Evolutionary conservation across 2,797 vertebrate species (phyloP).

Genomic region (Oreortyx pictus): DNA sequence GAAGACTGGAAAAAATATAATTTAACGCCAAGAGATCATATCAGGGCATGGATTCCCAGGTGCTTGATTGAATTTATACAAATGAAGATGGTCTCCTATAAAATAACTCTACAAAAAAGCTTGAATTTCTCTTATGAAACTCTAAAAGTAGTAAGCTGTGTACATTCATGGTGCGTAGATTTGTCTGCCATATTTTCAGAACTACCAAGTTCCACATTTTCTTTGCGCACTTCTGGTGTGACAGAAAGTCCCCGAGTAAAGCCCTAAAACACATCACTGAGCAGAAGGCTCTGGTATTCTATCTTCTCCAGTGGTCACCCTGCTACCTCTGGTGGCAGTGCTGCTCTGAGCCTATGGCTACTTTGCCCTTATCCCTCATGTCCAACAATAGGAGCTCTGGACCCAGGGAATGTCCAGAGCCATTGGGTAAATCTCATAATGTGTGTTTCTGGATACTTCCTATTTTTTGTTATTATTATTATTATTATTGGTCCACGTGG

Average conservation of each 20-base stretch:
- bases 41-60: neutral
- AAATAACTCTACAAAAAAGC: neutral
- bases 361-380: accelerated
- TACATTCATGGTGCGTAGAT: neutral
- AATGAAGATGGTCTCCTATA: neutral
- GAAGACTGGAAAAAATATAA: neutral
- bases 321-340: neutral
- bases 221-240: neutral
- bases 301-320: neutral
- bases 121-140: neutral
- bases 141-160: neutral
- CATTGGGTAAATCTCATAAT: neutral
- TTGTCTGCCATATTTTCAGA: constrained; percentile 20
- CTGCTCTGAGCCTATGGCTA: neutral
- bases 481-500: neutral
- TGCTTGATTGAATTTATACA: neutral
- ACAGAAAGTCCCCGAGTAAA: neutral
- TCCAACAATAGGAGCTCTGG: neutral
- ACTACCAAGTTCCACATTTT: neutral
- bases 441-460: neutral
- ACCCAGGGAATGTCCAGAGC: neutral
- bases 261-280: neutral
- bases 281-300: neutral
- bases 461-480: neutral
- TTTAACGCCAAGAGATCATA: neutral